Evolutionary conservation across 2,797 vertebrate genomes (phyloP).

Genomic region (Eupleurogrammus muticus): DNA sequence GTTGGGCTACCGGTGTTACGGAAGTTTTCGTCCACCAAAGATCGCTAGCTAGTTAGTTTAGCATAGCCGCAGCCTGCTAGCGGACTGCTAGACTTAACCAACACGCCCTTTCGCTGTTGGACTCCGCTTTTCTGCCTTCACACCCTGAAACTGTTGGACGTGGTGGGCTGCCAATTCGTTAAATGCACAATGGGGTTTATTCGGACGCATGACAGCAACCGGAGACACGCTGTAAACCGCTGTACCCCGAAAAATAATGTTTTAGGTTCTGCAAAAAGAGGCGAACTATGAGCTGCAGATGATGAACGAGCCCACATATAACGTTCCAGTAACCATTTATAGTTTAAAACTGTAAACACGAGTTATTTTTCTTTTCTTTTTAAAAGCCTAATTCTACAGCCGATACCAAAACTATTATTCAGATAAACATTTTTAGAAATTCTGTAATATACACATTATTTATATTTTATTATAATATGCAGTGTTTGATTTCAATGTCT

Average conservation of each 20-base stretch:
- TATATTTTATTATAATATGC: no score
- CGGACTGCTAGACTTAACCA: constrained; percentile 43
- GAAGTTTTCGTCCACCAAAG: constrained; percentile 64
- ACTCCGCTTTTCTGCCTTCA: background rate
- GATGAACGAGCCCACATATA: background rate
- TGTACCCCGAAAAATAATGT: background rate
- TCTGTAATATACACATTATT: no score
- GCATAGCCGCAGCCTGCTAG: constrained; percentile 67
- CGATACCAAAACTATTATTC: background rate
- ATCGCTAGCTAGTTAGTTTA: constrained; percentile 60
- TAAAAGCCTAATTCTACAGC: background rate
- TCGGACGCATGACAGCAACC: background rate
- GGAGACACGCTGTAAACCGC: background rate
- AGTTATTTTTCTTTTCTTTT: background rate
- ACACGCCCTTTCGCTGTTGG: constrained; percentile 72
- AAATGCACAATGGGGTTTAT: background rate
- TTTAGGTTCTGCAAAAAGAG: background rate
- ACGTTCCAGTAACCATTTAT: background rate
- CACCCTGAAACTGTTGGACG: background rate
- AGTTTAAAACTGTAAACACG: background rate
- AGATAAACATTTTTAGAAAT: background rate
- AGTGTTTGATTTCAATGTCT: no score
- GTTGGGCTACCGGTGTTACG: constrained; percentile 23
- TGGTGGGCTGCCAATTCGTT: background rate
- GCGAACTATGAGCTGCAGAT: constrained; percentile 1